These are phyloP conservation scores for Morus bassanus DNA, from an alignment of 2,797 vertebrate genomes.

Conservation along the genomic window DNA sequence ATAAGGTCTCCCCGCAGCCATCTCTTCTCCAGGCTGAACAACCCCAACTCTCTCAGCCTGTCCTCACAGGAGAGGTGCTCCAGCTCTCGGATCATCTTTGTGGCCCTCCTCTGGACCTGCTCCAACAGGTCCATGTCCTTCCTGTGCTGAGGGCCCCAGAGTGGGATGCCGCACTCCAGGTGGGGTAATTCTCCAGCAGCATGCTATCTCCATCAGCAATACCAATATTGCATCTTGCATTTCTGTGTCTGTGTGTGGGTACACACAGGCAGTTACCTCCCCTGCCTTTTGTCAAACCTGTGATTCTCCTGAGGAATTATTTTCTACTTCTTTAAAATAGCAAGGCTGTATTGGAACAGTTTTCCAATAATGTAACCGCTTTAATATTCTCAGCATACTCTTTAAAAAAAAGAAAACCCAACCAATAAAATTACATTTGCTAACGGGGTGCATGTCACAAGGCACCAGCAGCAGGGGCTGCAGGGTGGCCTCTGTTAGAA, in stretches of 20 bases:
- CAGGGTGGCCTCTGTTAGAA: accelerated
- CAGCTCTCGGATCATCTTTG: too few species aligned
- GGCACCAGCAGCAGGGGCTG: accelerated
- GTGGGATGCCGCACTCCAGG: too few species aligned
- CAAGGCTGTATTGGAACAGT: neutral
- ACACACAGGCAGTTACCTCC: neutral
- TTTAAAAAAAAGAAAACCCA: neutral
- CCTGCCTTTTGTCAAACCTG: neutral
- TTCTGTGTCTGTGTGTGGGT: neutral
- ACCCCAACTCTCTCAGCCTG: too few species aligned
- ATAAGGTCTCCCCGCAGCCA: too few species aligned
- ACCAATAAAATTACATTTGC: neutral
- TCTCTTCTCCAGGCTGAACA: too few species aligned
- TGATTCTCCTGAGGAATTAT: neutral
- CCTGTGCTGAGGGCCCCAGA: too few species aligned
- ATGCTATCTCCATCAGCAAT: too few species aligned
- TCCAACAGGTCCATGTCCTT: too few species aligned
- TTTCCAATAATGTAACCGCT: neutral
- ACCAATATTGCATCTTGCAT: neutral
- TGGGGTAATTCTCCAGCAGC: neutral
- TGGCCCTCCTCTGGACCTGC: too few species aligned
- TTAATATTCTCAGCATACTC: neutral
- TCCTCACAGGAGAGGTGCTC: too few species aligned
- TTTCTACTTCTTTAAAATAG: neutral
- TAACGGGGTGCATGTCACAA: accelerated